These are phyloP conservation scores for Thaumetopoea pityocampa DNA, from an alignment of 1,140 invertebrate genomes.

Conservation along the genomic window DNA sequence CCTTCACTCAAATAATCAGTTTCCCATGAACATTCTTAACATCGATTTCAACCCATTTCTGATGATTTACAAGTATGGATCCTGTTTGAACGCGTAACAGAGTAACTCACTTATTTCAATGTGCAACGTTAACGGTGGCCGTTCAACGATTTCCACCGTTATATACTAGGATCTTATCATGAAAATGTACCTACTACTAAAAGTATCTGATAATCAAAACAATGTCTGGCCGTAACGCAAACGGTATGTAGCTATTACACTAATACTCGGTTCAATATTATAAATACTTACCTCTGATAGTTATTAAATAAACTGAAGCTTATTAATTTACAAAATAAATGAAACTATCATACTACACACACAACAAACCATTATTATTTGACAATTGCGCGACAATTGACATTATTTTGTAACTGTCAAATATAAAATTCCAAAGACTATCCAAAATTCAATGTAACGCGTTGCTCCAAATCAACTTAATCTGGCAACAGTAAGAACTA, in stretches of 20 bases:
- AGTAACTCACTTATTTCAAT: conserved; percentile 46
- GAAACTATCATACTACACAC: conserved; percentile 2
- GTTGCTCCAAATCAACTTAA: no score
- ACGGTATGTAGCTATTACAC: conserved; percentile 2
- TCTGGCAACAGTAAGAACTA: no score
- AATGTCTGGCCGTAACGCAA: conserved; percentile 13
- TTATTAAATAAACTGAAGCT: not conserved
- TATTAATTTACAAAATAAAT: conserved; percentile 8
- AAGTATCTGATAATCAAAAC: conserved; percentile 43
- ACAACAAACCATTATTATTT: conserved; percentile 17
- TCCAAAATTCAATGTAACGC: no score
- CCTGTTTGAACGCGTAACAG: conserved; percentile 20
- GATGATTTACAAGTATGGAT: conserved; percentile 22
- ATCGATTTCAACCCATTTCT: conserved; percentile 45
- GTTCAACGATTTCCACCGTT: conserved; percentile 55
- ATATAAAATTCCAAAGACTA: no score
- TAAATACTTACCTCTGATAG: conserved; percentile 4
- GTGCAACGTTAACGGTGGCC: conserved; percentile 40
- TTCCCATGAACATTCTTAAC: conserved; percentile 26
- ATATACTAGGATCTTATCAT: conserved; percentile 66
- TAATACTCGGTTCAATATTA: conserved; percentile 7
- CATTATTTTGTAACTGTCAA: no score
- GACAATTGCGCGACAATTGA: no score
- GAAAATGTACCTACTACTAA: conserved; percentile 35
- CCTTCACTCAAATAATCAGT: conserved; percentile 46